These are phyloP conservation scores for Meiosimyza platycephala DNA, from an alignment of 2,888 invertebrate genomes.

Conservation along the genomic window DNA sequence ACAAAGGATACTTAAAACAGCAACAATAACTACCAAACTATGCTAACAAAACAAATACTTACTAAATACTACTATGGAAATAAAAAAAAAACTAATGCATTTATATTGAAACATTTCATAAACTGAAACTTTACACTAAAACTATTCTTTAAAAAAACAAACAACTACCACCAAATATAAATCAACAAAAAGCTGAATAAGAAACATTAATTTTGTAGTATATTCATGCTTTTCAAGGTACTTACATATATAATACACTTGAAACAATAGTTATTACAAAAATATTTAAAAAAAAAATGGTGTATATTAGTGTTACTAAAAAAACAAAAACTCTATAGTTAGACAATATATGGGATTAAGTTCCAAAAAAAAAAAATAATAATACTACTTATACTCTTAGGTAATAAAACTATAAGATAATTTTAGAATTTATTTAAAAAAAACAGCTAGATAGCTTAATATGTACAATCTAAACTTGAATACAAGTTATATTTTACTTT, in stretches of 20 bases:
- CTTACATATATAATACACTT: background rate
- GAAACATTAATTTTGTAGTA: slow-evolving; percentile 8
- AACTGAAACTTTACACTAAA: slow-evolving; percentile 46
- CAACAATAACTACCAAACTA: slow-evolving; percentile 16
- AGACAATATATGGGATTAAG: slow-evolving; percentile 61
- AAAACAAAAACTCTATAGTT: slow-evolving; percentile 51
- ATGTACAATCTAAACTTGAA: too few species aligned
- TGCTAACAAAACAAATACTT: slow-evolving; percentile 14
- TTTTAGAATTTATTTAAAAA: too few species aligned
- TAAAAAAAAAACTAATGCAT: slow-evolving; percentile 51
- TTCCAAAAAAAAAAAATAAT: slow-evolving; percentile 49
- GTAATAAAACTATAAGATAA: background rate
- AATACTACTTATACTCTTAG: slow-evolving; percentile 45
- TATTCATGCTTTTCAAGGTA: background rate
- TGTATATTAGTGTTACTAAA: slow-evolving; percentile 30
- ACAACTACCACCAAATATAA: too few species aligned
- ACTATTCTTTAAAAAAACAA: background rate
- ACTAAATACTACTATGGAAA: slow-evolving; percentile 22
- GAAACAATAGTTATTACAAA: too few species aligned
- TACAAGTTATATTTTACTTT: too few species aligned
- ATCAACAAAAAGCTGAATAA: slow-evolving; percentile 13
- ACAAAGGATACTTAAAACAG: background rate
- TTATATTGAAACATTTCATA: slow-evolving; percentile 54
- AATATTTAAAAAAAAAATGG: background rate
- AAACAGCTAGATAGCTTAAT: too few species aligned